These are phyloP conservation scores for Galerucella calmariensis DNA, from an alignment of 2,888 invertebrate species.

Conservation along the genomic window DNA sequence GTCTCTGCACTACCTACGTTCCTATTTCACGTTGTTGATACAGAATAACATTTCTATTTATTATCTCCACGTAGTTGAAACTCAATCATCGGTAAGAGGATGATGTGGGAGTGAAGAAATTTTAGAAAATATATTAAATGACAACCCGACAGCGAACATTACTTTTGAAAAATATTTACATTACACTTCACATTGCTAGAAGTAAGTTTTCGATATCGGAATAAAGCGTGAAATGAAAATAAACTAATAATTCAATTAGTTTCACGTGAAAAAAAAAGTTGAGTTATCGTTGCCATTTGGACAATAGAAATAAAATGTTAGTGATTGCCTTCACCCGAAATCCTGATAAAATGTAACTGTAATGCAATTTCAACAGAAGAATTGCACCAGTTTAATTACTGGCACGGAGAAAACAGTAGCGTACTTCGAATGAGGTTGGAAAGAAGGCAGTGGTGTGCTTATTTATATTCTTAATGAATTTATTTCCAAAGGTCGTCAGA, in stretches of 20 bases:
- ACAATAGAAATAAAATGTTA: slow-evolving; percentile 53
- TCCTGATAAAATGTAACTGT: slow-evolving; percentile 51
- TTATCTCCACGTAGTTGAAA: too few relatives aligned
- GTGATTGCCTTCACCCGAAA: slow-evolving; percentile 52
- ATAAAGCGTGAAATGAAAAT: slow-evolving; percentile 11
- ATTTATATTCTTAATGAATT: too few relatives aligned
- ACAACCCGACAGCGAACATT: too few relatives aligned
- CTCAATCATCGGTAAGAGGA: too few relatives aligned
- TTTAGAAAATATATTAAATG: too few relatives aligned
- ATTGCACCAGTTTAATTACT: slow-evolving; percentile 50
- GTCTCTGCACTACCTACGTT: too few relatives aligned
- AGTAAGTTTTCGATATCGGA: neutral
- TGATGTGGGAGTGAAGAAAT: too few relatives aligned
- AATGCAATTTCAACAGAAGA: slow-evolving; percentile 52
- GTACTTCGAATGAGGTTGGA: neutral
- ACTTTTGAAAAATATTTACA: neutral
- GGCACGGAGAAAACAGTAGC: slow-evolving; percentile 18
- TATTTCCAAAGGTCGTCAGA: too few relatives aligned
- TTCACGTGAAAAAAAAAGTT: slow-evolving; percentile 22
- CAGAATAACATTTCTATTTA: too few relatives aligned
- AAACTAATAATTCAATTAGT: slow-evolving; percentile 32
- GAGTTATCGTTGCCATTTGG: slow-evolving; percentile 38
- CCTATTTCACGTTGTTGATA: too few relatives aligned
- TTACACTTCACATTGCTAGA: neutral
- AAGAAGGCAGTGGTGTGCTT: too few relatives aligned